A percentile compares a stretch with the other conserved stretches of the same genome.
phyloP scores from a whole-genome alignment of 2,888 invertebrate species.

The Linyphia triangularis region DNA sequence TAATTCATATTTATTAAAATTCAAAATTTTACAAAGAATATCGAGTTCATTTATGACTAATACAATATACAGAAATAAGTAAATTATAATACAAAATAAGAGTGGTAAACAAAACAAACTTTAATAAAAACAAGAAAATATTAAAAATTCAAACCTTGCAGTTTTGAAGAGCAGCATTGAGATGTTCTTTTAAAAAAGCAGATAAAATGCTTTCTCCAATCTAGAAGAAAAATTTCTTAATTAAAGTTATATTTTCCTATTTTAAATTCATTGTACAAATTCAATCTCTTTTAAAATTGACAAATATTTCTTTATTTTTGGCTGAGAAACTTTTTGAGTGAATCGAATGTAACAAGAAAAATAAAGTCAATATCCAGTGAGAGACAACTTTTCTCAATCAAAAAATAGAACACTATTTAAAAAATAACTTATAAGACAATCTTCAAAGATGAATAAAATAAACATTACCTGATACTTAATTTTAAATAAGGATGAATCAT shows the following conservation, averaged over 20 bases:
- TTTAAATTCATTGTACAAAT: background rate
- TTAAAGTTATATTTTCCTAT: background rate
- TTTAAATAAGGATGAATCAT: conserved; percentile 60
- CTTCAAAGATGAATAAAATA: background rate
- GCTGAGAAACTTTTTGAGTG: too few relatives aligned
- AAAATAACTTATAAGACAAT: too few relatives aligned
- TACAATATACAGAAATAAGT: background rate
- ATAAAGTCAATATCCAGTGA: too few relatives aligned
- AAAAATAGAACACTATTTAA: too few relatives aligned
- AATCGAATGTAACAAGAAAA: too few relatives aligned
- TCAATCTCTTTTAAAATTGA: background rate
- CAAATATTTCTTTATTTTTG: background rate
- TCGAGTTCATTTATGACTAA: too few relatives aligned
- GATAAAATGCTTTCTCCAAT: conserved; percentile 60
- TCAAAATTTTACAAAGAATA: background rate
- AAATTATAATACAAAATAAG: background rate
- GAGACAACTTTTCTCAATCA: background rate
- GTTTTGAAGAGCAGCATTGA: conserved; percentile 57
- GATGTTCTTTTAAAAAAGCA: conserved; percentile 59
- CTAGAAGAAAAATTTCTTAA: conserved; percentile 9
- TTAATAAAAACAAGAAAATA: background rate
- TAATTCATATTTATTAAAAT: background rate
- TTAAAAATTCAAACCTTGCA: conserved; percentile 15
- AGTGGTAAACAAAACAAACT: background rate
- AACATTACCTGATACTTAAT: conserved; percentile 66